Percentiles rank a stretch among this genome's conserved stretches.
phyloP scores from a whole-genome alignment of 2,888 invertebrate genomes.

The Malacosoma neustria region DNA sequence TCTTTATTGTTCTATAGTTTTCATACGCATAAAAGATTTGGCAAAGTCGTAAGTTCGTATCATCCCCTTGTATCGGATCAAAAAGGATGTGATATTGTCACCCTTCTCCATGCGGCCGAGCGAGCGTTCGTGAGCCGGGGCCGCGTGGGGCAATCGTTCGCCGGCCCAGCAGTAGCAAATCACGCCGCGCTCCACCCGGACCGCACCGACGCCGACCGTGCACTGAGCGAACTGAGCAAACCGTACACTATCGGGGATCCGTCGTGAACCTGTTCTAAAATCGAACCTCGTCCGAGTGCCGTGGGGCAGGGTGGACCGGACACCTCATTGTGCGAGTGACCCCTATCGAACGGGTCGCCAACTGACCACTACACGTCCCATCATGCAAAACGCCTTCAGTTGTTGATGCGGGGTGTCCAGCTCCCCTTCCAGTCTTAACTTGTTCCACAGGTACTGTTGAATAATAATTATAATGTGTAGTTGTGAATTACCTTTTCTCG shows the following conservation, averaged over 20 bases:
- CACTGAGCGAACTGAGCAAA: slow-evolving; percentile 21
- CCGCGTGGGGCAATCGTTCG: slow-evolving; percentile 38
- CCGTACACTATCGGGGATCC: slow-evolving; percentile 11
- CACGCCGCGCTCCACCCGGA: slow-evolving; percentile 62
- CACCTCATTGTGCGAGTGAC: slow-evolving; percentile 61
- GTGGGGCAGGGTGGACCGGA: slow-evolving; percentile 41
- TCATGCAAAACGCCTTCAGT: slow-evolving; percentile 61
- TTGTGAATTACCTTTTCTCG: too few relatives aligned
- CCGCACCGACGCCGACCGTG: slow-evolving; percentile 54
- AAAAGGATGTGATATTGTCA: slow-evolving; percentile 61
- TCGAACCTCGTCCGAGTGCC: slow-evolving; percentile 30
- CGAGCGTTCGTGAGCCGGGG: slow-evolving; percentile 34
- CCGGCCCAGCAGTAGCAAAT: slow-evolving; percentile 56
- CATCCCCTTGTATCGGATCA: slow-evolving; percentile 50
- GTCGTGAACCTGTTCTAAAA: slow-evolving; percentile 35
- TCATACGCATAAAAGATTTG: too few relatives aligned
- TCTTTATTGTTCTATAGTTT: too few relatives aligned
- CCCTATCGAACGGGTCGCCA: slow-evolving; percentile 44
- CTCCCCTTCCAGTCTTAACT: slow-evolving; percentile 52
- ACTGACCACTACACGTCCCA: slow-evolving; percentile 55
- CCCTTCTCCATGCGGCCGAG: slow-evolving; percentile 56
- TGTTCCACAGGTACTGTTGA: slow-evolving; percentile 61
- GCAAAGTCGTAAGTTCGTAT: too few relatives aligned
- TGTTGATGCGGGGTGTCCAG: slow-evolving; percentile 54
- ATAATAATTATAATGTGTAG: slow-evolving; percentile 25